Percentiles rank a stretch among this genome's conserved stretches.
Conservation (phyloP, 2,113 vertebrate species). For the Glaucomys volans region DNA sequence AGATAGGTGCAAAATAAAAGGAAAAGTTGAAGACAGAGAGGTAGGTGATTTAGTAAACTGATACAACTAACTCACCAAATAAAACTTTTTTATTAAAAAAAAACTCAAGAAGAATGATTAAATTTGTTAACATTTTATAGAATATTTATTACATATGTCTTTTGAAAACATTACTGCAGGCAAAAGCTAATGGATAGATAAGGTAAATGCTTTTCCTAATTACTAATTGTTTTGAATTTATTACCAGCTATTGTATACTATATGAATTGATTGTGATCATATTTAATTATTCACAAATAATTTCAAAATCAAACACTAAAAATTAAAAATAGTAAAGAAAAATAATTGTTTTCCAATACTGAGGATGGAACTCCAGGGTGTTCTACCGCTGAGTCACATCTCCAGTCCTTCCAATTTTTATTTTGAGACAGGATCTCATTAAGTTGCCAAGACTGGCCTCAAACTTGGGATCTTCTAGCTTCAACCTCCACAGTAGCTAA, state of each 20-base stretch:
- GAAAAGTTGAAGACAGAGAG: not conserved
- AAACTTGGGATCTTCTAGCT: too few relatives aligned
- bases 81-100: slow-evolving; percentile 28
- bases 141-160: not conserved
- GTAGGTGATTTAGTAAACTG: not conserved
- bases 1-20: not conserved
- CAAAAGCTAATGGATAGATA: slow-evolving; percentile 19
- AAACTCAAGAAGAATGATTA: not conserved
- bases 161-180: not conserved
- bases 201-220: slow-evolving; percentile 50
- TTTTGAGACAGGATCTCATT: not conserved
- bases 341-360: not conserved
- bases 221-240: slow-evolving; percentile 57
- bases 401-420: too few relatives aligned
- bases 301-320: slow-evolving; percentile 79
- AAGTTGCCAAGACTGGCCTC: too few relatives aligned
- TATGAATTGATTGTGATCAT: slow-evolving; percentile 69
- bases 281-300: slow-evolving; percentile 75
- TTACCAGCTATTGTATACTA: slow-evolving; percentile 54
- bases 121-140: slow-evolving; percentile 32
- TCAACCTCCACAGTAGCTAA: too few relatives aligned
- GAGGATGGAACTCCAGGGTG: too few relatives aligned
- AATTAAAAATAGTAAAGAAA: slow-evolving; percentile 51
- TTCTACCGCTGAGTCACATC: too few relatives aligned
- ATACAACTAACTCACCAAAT: not conserved